Evolutionary conservation across 2,797 vertebrate species (phyloP).

Genomic region (Gymnocypris eckloni): DNA sequence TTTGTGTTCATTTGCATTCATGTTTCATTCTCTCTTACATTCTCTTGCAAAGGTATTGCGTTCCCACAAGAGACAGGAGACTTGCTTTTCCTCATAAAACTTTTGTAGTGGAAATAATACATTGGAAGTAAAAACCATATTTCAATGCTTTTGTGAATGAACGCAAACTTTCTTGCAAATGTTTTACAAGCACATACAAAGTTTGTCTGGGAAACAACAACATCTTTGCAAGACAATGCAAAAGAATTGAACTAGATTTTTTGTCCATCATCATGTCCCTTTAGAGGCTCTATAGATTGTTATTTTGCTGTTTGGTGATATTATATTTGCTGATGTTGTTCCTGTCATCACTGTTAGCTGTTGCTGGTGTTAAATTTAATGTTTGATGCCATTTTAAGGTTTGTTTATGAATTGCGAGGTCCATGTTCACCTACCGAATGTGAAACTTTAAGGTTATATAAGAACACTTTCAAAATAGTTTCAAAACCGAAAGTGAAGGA

Average conservation of each 20-base stretch:
- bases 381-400: neutral
- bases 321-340: neutral
- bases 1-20: neutral
- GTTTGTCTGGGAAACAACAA: too few species aligned
- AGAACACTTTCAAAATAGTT: neutral
- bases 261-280: neutral
- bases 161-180: neutral
- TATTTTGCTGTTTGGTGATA: neutral
- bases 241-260: too few species aligned
- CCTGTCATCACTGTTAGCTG: neutral
- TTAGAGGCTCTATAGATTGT: neutral
- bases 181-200: neutral
- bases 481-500: neutral
- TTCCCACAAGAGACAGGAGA: neutral
- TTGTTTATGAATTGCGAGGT: neutral
- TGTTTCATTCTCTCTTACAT: neutral
- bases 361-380: neutral
- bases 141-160: neutral
- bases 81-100: neutral
- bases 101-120: neutral
- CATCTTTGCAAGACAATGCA: too few species aligned
- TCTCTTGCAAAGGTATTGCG: neutral
- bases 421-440: neutral
- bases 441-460: neutral
- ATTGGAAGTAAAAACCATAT: neutral